A percentile compares a stretch with the other conserved stretches of the same genome.
Evolutionary conservation across 2,113 vertebrate genomes (phyloP).

Genomic region (Corythoichthys intestinalis): DNA sequence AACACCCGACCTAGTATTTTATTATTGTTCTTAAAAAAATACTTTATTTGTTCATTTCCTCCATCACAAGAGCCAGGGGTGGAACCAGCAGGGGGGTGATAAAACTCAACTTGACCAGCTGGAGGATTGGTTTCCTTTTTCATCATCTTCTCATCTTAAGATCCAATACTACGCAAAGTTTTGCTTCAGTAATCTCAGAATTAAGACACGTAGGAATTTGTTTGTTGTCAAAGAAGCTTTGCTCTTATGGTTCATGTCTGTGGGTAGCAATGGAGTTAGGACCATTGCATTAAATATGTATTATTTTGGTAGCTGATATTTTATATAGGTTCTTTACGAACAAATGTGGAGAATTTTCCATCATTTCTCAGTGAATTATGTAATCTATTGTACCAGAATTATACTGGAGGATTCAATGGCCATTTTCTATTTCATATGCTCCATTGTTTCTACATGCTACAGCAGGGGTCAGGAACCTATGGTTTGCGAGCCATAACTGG

Average conservation of each 20-base stretch:
- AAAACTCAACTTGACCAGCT: conserved; percentile 9
- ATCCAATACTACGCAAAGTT: conserved; percentile 8
- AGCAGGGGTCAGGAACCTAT: too few species aligned
- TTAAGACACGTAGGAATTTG: not conserved
- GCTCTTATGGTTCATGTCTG: not conserved
- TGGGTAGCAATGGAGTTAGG: not conserved
- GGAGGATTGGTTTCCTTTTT: conserved; percentile 39
- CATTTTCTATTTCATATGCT: not conserved
- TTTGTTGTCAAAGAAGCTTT: not conserved
- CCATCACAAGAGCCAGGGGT: conserved; percentile 13
- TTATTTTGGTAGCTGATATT: not conserved
- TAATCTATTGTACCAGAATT: not conserved
- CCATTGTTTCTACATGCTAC: not conserved
- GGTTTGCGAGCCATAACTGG: too few species aligned
- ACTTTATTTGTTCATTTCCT: conserved; percentile 16
- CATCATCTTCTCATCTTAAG: conserved; percentile 22
- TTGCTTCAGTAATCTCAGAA: not conserved
- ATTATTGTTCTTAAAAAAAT: conserved; percentile 27
- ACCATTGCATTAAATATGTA: not conserved
- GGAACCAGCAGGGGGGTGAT: conserved; percentile 24
- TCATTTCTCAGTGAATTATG: not conserved
- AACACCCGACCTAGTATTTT: conserved; percentile 35
- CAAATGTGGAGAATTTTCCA: not conserved
- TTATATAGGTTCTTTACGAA: not conserved
- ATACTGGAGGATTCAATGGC: not conserved